Percentiles rank a stretch among this genome's conserved stretches.
Conservation (phyloP, 1,140 invertebrate species). For the Solenopsis fugax region DNA sequence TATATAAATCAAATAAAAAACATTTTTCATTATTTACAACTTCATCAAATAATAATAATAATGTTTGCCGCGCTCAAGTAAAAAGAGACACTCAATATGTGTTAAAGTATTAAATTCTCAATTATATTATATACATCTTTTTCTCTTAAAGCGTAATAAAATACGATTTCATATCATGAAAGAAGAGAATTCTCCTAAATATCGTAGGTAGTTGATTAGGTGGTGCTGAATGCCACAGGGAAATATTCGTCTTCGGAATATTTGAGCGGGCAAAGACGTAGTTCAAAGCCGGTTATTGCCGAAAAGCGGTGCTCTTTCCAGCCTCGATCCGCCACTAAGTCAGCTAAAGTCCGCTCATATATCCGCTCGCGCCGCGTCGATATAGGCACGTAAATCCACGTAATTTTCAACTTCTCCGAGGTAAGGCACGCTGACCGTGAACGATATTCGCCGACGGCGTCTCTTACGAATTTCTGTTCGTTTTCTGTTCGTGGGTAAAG, state of each 20-base stretch:
- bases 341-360: constrained; percentile 50
- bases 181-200: neutral
- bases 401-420: constrained; percentile 27
- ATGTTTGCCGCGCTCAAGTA: neutral
- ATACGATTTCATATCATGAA: neutral
- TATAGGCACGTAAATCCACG: constrained; percentile 16
- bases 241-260: constrained; percentile 15
- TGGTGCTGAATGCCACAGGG: neutral
- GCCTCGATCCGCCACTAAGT: neutral
- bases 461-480: constrained; percentile 9
- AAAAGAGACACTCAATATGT: neutral
- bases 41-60: constrained; percentile 8
- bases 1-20: neutral
- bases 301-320: constrained; percentile 15
- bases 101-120: neutral
- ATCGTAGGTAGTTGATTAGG: neutral
- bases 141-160: neutral
- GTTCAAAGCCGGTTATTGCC: constrained; percentile 31
- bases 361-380: constrained; percentile 6
- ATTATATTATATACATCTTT: neutral
- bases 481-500: constrained; percentile 42
- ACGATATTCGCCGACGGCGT: constrained; percentile 38
- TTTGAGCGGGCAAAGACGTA: constrained; percentile 1
- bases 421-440: constrained; percentile 25
- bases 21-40: neutral